These are phyloP conservation scores for Burhinus oedicnemus DNA, from an alignment of 2,113 vertebrate genomes.

Conservation along the genomic window DNA sequence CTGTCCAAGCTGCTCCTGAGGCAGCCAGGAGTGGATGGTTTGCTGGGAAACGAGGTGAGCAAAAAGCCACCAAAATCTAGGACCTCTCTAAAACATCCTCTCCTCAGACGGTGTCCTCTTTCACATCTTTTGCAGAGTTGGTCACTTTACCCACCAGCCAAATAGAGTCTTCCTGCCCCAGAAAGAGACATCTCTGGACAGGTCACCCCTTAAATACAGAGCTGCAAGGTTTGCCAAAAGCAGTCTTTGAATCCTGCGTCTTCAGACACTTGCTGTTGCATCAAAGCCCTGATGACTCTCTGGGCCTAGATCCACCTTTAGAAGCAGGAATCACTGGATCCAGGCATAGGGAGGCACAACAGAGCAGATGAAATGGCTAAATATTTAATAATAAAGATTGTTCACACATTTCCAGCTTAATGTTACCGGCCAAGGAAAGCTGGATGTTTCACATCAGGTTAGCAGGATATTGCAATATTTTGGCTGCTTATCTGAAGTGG, in stretches of 20 bases:
- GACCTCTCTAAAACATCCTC: background rate
- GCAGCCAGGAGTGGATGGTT: background rate
- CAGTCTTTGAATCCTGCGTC: background rate
- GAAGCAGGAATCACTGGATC: background rate
- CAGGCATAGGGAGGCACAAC: background rate
- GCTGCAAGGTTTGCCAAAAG: background rate
- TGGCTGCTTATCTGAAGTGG: slow-evolving; percentile 67
- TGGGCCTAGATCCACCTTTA: background rate
- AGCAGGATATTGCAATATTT: slow-evolving; percentile 70
- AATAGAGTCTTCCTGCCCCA: background rate
- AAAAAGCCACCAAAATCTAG: background rate
- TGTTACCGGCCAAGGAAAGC: slow-evolving; percentile 25
- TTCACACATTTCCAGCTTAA: slow-evolving; percentile 54
- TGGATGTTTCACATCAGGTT: slow-evolving; percentile 66
- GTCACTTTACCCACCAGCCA: background rate
- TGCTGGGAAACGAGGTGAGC: background rate
- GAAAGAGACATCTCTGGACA: background rate
- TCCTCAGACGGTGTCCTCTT: background rate
- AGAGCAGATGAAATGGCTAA: slow-evolving; percentile 20
- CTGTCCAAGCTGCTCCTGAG: background rate
- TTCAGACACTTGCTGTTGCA: background rate
- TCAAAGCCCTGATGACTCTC: background rate
- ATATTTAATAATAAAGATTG: slow-evolving; percentile 55
- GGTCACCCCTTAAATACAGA: background rate
- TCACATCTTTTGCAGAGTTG: background rate